phyloP scores from a whole-genome alignment of 2,888 invertebrate genomes.

The Anthophora plumipes region DNA sequence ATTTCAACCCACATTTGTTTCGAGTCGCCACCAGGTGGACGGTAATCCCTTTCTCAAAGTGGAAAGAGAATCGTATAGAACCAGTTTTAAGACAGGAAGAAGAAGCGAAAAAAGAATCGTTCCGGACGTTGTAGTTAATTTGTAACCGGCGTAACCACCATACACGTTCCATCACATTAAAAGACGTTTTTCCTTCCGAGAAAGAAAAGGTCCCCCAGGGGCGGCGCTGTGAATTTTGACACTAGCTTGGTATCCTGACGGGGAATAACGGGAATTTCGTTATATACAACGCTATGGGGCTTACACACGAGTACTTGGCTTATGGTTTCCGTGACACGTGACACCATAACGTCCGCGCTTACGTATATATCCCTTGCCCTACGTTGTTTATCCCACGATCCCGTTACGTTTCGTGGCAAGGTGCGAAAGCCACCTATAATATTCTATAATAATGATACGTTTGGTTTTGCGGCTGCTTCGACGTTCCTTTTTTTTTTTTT shows the following conservation, averaged over 20 bases:
- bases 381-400: constrained; percentile 64
- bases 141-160: constrained; percentile 25
- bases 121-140: constrained; percentile 33
- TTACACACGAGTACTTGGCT: constrained; percentile 35
- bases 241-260: constrained; percentile 36
- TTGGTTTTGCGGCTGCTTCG: constrained; percentile 39
- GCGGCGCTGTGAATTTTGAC: constrained; percentile 63
- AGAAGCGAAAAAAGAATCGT: not conserved
- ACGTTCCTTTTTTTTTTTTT: constrained; percentile 16
- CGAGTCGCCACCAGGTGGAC: too few relatives aligned
- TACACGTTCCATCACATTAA: constrained; percentile 2
- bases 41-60: too few relatives aligned
- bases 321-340: constrained; percentile 73
- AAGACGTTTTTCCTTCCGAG: constrained; percentile 15
- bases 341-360: constrained; percentile 63
- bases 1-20: too few relatives aligned
- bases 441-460: constrained; percentile 58
- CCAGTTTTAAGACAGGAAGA: too few relatives aligned
- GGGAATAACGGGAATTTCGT: constrained; percentile 52
- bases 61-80: too few relatives aligned
- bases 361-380: constrained; percentile 65
- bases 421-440: constrained; percentile 55
- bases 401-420: constrained; percentile 63
- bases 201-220: constrained; percentile 34
- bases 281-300: constrained; percentile 27